These are phyloP conservation scores for Sebastes hopkinsi DNA, from an alignment of 2,797 vertebrate species.

Conservation along the genomic window DNA sequence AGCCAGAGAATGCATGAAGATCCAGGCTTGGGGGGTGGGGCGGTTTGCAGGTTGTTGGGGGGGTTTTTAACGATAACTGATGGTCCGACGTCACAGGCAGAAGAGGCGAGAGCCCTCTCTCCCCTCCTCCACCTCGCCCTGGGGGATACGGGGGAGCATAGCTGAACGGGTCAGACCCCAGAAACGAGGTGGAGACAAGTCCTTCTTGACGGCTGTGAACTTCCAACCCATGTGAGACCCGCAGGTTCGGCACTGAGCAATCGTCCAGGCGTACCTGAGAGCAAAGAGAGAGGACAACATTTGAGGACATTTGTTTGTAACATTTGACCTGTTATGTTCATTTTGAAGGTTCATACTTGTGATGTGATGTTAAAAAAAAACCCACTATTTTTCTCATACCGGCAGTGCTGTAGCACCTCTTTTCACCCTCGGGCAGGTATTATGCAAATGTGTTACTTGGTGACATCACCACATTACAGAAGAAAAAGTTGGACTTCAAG, in stretches of 20 bases:
- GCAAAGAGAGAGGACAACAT: not conserved
- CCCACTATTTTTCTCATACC: no score
- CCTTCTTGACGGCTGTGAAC: conserved; percentile 94
- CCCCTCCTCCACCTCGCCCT: conserved; percentile 81
- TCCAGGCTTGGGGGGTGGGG: not conserved
- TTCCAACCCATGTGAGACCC: conserved; percentile 97
- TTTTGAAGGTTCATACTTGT: no score
- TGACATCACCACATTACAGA: no score
- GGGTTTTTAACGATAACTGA: not conserved
- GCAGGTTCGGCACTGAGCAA: conserved; percentile 93
- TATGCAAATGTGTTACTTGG: no score
- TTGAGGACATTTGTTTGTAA: no score
- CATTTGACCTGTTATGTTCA: no score
- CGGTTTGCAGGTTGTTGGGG: not conserved
- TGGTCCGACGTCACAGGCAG: conserved; percentile 84
- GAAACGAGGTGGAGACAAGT: conserved; percentile 93
- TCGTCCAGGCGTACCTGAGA: conserved; percentile 94
- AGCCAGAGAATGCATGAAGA: conserved; percentile 40
- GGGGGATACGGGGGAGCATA: conserved; percentile 92
- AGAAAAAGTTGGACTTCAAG: no score
- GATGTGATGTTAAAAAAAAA: no score
- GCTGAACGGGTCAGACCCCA: conserved; percentile 98
- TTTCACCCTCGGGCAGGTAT: no score
- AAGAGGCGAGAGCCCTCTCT: conserved; percentile 87
- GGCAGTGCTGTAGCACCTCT: no score